Conservation (phyloP, 2,888 invertebrate genomes). For the Macrophya annulata region DNA sequence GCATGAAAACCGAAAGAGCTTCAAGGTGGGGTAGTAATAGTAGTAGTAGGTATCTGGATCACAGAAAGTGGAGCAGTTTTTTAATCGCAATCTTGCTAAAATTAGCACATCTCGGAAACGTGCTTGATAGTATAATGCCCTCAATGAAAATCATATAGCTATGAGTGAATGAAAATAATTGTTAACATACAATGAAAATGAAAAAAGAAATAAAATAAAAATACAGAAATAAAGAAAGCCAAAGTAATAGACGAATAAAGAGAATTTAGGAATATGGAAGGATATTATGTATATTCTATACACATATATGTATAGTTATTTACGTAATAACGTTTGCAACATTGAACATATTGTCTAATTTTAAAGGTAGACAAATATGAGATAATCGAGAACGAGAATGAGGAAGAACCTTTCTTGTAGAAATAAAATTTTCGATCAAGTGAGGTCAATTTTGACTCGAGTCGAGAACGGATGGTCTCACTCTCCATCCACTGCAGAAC, state of each 20-base stretch:
- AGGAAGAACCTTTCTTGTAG: background rate
- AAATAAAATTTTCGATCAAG: slow-evolving; percentile 18
- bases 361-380: background rate
- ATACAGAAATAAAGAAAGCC: background rate
- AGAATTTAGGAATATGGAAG: background rate
- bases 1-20: background rate
- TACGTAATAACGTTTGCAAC: background rate
- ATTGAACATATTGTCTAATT: background rate
- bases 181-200: background rate
- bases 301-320: background rate
- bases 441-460: slow-evolving; percentile 41
- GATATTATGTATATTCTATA: background rate
- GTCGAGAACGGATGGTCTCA: background rate
- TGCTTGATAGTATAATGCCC: background rate
- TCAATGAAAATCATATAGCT: slow-evolving; percentile 15
- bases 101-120: slow-evolving; percentile 69
- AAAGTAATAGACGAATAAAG: no score
- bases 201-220: background rate
- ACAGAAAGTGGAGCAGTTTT: slow-evolving; percentile 68
- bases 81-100: slow-evolving; percentile 72
- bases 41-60: slow-evolving; percentile 60
- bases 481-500: background rate
- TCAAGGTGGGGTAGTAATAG: background rate
- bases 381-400: background rate
- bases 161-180: background rate